A percentile compares a stretch with the other conserved stretches of the same genome.
phyloP scores from a whole-genome alignment of 2,888 invertebrate genomes.

The Campoplex nolae region DNA sequence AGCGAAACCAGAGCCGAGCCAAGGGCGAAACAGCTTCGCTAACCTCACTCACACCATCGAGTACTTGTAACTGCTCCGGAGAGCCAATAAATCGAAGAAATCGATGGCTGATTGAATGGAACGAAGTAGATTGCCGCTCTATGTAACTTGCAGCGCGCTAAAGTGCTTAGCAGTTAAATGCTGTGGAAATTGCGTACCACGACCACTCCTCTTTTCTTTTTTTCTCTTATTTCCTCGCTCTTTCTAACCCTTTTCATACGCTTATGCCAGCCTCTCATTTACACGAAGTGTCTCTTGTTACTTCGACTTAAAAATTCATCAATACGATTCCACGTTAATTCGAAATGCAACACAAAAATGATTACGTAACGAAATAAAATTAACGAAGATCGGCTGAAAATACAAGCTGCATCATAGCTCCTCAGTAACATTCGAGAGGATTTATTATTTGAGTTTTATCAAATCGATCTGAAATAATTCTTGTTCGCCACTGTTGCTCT shows the following conservation, averaged over 20 bases:
- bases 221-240: background rate
- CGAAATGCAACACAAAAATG: background rate
- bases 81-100: slow-evolving; percentile 80
- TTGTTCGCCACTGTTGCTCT: background rate
- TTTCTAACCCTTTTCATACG: background rate
- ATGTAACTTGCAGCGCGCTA: slow-evolving; percentile 70
- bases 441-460: background rate
- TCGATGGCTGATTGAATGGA: slow-evolving; percentile 82
- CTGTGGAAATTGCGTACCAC: slow-evolving; percentile 73
- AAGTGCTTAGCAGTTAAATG: slow-evolving; percentile 76
- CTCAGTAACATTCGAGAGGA: slow-evolving; percentile 5
- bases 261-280: background rate
- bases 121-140: slow-evolving; percentile 78
- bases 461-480: background rate
- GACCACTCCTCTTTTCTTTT: slow-evolving; percentile 50
- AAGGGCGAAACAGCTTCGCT: slow-evolving; percentile 18
- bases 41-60: slow-evolving; percentile 14
- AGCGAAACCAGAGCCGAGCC: slow-evolving; percentile 13
- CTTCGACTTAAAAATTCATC: background rate
- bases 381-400: background rate
- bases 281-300: background rate
- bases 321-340: background rate
- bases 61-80: slow-evolving; percentile 43
- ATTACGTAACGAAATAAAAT: background rate
- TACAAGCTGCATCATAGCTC: too few species aligned